Percentiles rank a stretch among this genome's conserved stretches.
phyloP scores from a whole-genome alignment of 2,888 invertebrate species.

The Diachrysia chrysitis region DNA sequence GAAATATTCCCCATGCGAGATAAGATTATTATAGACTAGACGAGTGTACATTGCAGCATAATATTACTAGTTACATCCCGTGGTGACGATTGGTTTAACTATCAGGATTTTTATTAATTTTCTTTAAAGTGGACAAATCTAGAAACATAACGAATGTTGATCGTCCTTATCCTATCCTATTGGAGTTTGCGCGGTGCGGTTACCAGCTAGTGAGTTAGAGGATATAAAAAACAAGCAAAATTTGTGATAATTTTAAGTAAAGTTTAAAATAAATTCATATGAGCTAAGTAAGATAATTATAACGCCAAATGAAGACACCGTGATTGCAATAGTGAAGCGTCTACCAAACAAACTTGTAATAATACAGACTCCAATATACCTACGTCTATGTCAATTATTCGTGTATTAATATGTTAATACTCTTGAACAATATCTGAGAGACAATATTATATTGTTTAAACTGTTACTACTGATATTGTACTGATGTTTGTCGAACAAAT shows the following conservation, averaged over 20 bases:
- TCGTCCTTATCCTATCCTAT: too few relatives aligned
- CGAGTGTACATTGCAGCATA: constrained; percentile 25
- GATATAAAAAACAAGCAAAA: too few relatives aligned
- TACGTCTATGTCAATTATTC: background rate
- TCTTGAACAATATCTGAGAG: background rate
- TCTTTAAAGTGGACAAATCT: background rate
- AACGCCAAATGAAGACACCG: too few relatives aligned
- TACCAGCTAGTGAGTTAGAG: too few relatives aligned
- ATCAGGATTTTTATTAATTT: background rate
- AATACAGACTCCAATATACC: background rate
- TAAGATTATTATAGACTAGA: constrained; percentile 54
- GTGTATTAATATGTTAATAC: background rate
- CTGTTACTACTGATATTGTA: background rate
- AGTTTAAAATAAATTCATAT: too few relatives aligned
- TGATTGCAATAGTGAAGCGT: too few relatives aligned
- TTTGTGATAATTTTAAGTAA: too few relatives aligned
- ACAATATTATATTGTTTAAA: constrained; percentile 1
- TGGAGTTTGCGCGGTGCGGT: too few relatives aligned
- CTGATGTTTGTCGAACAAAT: constrained; percentile 3
- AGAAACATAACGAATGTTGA: too few relatives aligned
- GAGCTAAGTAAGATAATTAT: too few relatives aligned
- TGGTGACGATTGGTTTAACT: constrained; percentile 7
- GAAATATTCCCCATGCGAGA: constrained; percentile 55
- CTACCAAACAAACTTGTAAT: too few relatives aligned
- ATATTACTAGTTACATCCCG: constrained; percentile 17